Conservation (phyloP, 2,888 invertebrate species). For the Liopterus haemorrhoidalis region DNA sequence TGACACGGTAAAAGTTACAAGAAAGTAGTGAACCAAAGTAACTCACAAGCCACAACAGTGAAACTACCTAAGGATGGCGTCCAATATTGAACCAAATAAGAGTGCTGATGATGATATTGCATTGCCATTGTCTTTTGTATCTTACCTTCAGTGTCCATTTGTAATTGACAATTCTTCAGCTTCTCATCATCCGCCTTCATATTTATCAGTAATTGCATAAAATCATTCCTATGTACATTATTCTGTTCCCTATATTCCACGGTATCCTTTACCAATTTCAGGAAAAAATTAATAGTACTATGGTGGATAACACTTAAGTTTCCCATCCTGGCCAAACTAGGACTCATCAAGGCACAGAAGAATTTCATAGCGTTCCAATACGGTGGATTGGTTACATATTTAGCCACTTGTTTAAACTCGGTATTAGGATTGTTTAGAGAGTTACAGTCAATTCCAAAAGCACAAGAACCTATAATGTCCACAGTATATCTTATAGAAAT, state of each 20-base stretch:
- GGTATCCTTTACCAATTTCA: conserved; percentile 14
- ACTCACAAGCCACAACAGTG: too few species aligned
- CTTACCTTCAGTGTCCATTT: too few species aligned
- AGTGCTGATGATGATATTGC: too few species aligned
- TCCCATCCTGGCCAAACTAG: conserved; percentile 2
- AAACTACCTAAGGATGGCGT: too few species aligned
- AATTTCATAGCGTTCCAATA: conserved; percentile 12
- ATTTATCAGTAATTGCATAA: conserved; percentile 14
- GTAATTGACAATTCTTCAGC: not conserved
- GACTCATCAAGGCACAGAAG: conserved; percentile 11
- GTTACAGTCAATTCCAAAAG: conserved; percentile 19
- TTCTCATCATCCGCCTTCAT: conserved; percentile 18
- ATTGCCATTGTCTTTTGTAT: too few species aligned
- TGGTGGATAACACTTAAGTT: conserved; percentile 12
- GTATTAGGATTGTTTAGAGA: conserved; percentile 14
- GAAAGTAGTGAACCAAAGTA: too few species aligned
- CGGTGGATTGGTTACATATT: conserved; percentile 9
- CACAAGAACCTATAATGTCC: conserved; percentile 15
- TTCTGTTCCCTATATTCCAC: conserved; percentile 14
- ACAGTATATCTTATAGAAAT: conserved; percentile 15
- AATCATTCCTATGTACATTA: conserved; percentile 13
- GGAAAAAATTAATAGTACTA: conserved; percentile 9
- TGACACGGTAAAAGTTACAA: too few species aligned
- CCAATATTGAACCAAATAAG: too few species aligned
- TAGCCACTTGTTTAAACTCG: conserved; percentile 12